Evolutionary conservation across 2,113 vertebrate species (phyloP), one percentile per base, ranked within the genome.

Genomic region (Labrus mixtus): DNA sequence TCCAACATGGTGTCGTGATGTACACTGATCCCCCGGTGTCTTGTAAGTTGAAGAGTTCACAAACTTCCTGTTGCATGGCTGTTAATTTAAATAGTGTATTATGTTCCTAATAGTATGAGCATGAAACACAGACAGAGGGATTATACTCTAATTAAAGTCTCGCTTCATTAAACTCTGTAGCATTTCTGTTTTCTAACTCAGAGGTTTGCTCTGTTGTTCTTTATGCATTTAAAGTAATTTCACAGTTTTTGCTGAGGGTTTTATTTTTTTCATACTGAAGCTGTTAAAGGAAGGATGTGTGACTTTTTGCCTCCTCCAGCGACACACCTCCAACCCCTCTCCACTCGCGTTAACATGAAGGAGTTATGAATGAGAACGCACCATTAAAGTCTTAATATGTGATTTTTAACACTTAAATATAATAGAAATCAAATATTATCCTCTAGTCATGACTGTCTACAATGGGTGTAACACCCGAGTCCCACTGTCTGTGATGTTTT

Each of bases 81-180:
- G 48, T 20, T 4, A 20, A 11, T 64, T 76, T 41, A 62, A 85
- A 43, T 56, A 15, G 33, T 37, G 1, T 17, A 13, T 58, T 29
- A 69, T 0, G 60, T 20, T 46, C 51, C 61, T 19, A n/a, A 3
- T 4, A 1, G 36, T 9, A 8, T 19, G 23, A 57, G 25, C 8
- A 39, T 1, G 4, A 57, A 29, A n/a, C 54, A 66, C 6, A 29
- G 22, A 54, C n/a, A 6, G 46, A 1, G 0, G 13, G 8, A 41
- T 63, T 65, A 17, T 45, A 25, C 39, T 1, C 53, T 46, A 66
- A 59, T 54, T 64, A 20, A 3, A 1, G 16, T n/a, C 56, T 68
- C 20, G 13, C 8, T 43, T 79, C 41, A 15, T 57, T 60, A 55
- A 48, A 20, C 11, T 22, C 17, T 22, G 17, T 37, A 51, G 20